A percentile compares a stretch with the other conserved stretches of the same genome.
Conservation (phyloP, 2,113 vertebrate species). For the Synodontis membranacea region DNA sequence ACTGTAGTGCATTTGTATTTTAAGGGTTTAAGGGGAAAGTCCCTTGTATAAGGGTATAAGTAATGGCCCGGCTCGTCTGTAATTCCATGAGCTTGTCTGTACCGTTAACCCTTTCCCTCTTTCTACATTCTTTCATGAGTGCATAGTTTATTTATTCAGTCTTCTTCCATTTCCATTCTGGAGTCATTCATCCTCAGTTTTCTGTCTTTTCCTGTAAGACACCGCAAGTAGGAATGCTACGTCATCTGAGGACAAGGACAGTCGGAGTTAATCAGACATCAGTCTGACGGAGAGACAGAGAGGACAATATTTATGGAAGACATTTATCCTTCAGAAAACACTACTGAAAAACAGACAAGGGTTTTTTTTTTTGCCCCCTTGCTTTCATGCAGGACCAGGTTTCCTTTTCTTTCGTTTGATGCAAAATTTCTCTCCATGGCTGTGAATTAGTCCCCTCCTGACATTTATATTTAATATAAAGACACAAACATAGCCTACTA, state of each 20-base stretch:
- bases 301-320: neutral
- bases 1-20: constrained; percentile 36
- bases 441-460: constrained; percentile 23
- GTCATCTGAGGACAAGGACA: neutral
- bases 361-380: neutral
- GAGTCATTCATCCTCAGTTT: neutral
- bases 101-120: constrained; percentile 35
- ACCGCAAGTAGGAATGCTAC: neutral
- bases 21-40: constrained; percentile 36
- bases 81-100: constrained; percentile 30
- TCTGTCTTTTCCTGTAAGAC: constrained; percentile 22
- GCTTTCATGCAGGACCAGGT: neutral
- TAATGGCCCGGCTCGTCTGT: constrained; percentile 39
- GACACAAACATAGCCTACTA: constrained; percentile 14
- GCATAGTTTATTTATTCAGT: neutral
- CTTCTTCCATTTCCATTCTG: constrained; percentile 43
- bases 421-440: neutral
- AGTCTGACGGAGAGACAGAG: constrained; percentile 10
- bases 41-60: constrained; percentile 12
- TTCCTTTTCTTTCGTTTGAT: neutral
- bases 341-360: neutral
- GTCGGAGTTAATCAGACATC: constrained; percentile 27
- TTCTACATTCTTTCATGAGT: neutral
- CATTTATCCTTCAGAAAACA: neutral
- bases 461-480: constrained; percentile 20